Percentiles rank a stretch among this genome's conserved stretches.
phyloP scores from a whole-genome alignment of 2,797 vertebrate genomes.

The Paramormyrops hopkinsi region DNA sequence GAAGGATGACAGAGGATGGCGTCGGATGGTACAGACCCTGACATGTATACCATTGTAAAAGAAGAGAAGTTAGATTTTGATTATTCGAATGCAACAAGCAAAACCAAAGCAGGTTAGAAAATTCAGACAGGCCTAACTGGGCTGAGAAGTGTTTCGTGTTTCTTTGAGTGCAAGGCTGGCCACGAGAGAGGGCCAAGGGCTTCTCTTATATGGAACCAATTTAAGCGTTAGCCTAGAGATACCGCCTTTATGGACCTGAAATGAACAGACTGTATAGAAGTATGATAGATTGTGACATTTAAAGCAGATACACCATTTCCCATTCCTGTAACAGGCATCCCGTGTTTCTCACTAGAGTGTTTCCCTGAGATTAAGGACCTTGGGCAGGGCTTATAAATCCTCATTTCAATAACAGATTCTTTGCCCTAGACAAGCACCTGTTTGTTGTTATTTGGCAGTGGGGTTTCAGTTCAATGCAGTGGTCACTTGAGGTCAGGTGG shows the following conservation, averaged over 20 bases:
- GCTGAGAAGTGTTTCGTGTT: conserved; percentile 43
- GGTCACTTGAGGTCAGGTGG: neutral
- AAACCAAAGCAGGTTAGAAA: conserved; percentile 56
- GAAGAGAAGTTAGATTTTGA: conserved; percentile 45
- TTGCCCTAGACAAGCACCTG: conserved; percentile 24
- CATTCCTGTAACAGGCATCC: conserved; percentile 39
- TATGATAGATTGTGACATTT: conserved; percentile 37
- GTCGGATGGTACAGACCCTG: neutral
- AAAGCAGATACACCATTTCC: conserved; percentile 28
- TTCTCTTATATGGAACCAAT: conserved; percentile 52
- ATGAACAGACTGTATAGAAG: conserved; percentile 33
- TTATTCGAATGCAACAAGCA: conserved; percentile 40
- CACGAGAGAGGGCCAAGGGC: conserved; percentile 35
- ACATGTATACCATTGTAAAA: neutral
- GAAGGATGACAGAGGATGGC: neutral
- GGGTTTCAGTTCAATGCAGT: neutral
- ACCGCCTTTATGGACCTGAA: conserved; percentile 45
- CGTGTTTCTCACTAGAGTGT: conserved; percentile 44
- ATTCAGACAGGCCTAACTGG: conserved; percentile 45
- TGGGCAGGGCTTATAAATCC: conserved; percentile 34
- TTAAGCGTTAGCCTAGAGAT: conserved; percentile 46
- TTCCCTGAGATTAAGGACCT: conserved; percentile 51
- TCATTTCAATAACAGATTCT: conserved; percentile 27
- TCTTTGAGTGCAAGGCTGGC: conserved; percentile 50
- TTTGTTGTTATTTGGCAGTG: neutral